These are phyloP conservation scores for Sipha maydis DNA, from an alignment of 2,888 invertebrate species.

Conservation along the genomic window DNA sequence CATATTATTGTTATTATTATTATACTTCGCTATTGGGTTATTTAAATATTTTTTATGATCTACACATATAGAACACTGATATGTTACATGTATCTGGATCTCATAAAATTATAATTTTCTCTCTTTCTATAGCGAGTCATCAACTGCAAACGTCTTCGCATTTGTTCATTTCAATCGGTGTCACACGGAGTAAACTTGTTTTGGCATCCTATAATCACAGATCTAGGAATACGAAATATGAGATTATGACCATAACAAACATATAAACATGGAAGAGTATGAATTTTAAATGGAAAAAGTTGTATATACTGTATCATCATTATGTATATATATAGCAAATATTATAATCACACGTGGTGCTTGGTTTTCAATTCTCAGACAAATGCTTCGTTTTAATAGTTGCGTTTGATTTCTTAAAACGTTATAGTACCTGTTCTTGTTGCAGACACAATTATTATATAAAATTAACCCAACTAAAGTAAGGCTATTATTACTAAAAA, in stretches of 20 bases:
- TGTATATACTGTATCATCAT: too few relatives aligned
- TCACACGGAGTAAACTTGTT: slow-evolving; percentile 22
- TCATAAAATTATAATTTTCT: neutral
- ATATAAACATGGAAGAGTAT: neutral
- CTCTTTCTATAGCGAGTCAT: neutral
- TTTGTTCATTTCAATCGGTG: neutral
- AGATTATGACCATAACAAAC: neutral
- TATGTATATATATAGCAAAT: too few relatives aligned
- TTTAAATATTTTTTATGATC: neutral
- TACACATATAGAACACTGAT: neutral
- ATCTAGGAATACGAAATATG: neutral
- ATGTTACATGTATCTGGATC: neutral
- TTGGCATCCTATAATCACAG: neutral
- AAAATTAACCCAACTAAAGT: too few relatives aligned
- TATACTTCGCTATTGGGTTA: neutral
- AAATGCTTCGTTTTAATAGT: too few relatives aligned
- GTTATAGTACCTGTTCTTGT: too few relatives aligned
- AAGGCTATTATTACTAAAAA: too few relatives aligned
- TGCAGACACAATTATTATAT: too few relatives aligned
- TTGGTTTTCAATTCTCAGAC: too few relatives aligned
- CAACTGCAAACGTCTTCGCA: neutral
- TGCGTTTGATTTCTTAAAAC: too few relatives aligned
- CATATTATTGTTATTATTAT: neutral
- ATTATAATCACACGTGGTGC: too few relatives aligned
- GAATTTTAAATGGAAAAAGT: neutral